Evolutionary conservation across 1,140 invertebrate species (phyloP), one percentile per base, ranked within the genome.

Genomic region (Drosophila pallidifrons): DNA sequence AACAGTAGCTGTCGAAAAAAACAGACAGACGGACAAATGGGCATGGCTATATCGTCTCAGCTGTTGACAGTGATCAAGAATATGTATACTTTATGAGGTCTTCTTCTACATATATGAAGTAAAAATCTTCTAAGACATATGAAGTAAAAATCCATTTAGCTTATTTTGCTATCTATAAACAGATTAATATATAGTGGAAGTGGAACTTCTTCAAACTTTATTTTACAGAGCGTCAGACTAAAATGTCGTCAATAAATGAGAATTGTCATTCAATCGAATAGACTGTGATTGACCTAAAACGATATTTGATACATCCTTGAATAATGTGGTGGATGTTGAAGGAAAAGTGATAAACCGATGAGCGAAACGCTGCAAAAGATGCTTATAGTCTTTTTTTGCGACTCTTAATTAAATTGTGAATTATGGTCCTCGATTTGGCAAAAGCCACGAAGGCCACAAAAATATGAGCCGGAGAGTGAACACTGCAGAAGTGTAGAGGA

Each of bases 331-430:
- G 20, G 3, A 25, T 25, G 20, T 25, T 41, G 55, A 38, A 25
- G 6, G 20, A 25, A 7, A 54, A 8, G 73, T 63, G 72, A 68
- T 80, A 77, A 82, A 76, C 57, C 15, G 59, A 30, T 20, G 35
- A 43, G 28, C 25, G 30, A 66, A 20, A 49, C 16, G 1, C 32
- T 16, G 25, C 47, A 78, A 74, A 78, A 80, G 58, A 1, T 81
- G 81, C 69, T 79, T 68, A 58, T 76, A 10, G 55, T 65, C 75
- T 88, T 81, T 77, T 77, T 91, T 76, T 76, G 73, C 75, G 73
- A 55, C 88, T 87, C 89, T 82, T 91, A 91, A 91, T 91, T 91
- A 91, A 91, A 91, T 91, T 91, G 88, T 91, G 88, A 91, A 85
- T 91, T 91, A 91, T 91, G 88, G 78, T 77, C 81, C 54, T 87